Base-by-base conservation (phyloP, 2,888 invertebrate genomes). In the Parascotia fuliginaria region DNA sequence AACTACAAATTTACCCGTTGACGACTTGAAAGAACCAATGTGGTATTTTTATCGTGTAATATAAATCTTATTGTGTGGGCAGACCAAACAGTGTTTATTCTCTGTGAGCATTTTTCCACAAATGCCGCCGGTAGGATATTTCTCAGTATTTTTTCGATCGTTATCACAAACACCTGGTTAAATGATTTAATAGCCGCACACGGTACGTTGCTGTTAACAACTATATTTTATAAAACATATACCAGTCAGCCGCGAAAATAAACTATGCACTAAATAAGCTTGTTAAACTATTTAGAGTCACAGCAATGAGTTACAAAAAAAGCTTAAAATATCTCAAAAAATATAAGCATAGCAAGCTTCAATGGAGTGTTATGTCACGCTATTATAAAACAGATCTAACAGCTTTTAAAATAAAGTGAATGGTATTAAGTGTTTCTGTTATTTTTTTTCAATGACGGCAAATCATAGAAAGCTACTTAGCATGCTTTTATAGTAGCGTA, bases 61-160 rank as follows among this genome's bases (percentile, higher is more conserved):
- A 85, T 87, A 85, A 87, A 87, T 88, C 83, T 81, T 72, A 82
- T 86, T 86, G 88, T 88, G 88, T 88, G 86, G 87, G 88, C 65
- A 65, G 80, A 50, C 44, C 46, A 63, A 59, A 62, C 66, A 53
- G 44, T 82, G 81, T 84, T 85, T 84, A 81, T 76, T 78, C 75
- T 80, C 77, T 71, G 69, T 68, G 59, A 69, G 76, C 75, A 75
- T 76, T 75, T 71, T 77, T 75, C 61, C 60, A 59, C 46, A 66
- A 52, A 58, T 54, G 42, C 57, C 45, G 37, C 29, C 56, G 46
- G 50, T 59, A n/a, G n/a, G n/a, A 29, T 60, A 46, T 55, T 62
- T 61, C 49, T 53, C 53, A 44, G 53, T 60, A 47, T 42, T 57
- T 51, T 55, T 43, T 43, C 37, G 32, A 46, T 53, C 47, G 60